phyloP scores from a whole-genome alignment of 2,113 vertebrate genomes.

The Chlamydotis undulata region DNA sequence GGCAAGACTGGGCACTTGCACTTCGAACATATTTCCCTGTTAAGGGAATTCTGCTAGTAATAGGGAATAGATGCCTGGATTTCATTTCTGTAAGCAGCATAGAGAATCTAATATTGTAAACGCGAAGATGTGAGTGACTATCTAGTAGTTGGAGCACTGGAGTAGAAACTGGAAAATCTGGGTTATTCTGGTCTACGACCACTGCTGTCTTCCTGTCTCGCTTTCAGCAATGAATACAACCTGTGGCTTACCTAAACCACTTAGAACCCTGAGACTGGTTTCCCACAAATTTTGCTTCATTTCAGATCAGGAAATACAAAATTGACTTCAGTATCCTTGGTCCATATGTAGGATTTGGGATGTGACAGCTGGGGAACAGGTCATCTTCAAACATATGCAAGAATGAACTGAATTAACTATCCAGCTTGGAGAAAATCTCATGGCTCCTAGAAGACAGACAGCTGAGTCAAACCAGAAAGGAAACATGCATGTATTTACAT shows the following conservation, averaged over 20 bases:
- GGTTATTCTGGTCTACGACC: not conserved
- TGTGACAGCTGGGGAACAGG: not conserved
- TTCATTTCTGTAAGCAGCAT: not conserved
- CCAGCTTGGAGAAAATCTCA: not conserved
- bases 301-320: not conserved
- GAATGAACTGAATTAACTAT: not conserved
- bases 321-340: not conserved
- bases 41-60: not conserved
- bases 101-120: not conserved
- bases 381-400: not conserved
- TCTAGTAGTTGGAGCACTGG: not conserved
- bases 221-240: not conserved
- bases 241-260: not conserved
- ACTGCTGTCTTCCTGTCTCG: rapidly evolving
- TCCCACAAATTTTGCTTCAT: not conserved
- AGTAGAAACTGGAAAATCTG: not conserved
- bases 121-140: not conserved
- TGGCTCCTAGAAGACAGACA: not conserved
- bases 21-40: not conserved
- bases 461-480: not conserved
- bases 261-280: not conserved
- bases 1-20: not conserved
- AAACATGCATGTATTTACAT: not conserved
- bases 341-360: not conserved
- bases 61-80: not conserved